These are phyloP conservation scores for Kryptolebias ocellatus DNA, from an alignment of 2,797 vertebrate genomes.

Conservation along the genomic window DNA sequence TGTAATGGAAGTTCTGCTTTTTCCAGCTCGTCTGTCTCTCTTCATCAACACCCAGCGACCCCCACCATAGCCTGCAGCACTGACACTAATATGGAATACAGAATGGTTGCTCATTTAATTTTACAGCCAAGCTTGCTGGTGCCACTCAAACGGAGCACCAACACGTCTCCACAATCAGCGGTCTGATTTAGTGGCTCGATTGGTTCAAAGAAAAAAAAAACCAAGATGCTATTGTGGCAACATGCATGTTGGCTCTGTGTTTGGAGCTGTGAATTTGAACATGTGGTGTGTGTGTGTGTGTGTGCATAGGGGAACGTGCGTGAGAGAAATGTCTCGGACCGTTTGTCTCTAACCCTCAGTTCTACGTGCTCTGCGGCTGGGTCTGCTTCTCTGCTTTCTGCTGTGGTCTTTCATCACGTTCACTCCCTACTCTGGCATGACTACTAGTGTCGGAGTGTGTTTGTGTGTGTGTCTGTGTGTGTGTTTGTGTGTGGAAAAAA, in stretches of 20 bases:
- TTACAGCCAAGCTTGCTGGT: constrained; percentile 41
- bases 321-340: constrained; percentile 53
- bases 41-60: constrained; percentile 61
- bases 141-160: constrained; percentile 43
- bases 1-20: constrained; percentile 62
- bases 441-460: constrained; percentile 21
- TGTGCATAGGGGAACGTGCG: constrained; percentile 45
- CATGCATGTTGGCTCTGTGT: constrained; percentile 27
- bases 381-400: constrained; percentile 74
- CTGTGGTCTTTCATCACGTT: constrained; percentile 80
- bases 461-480: constrained; percentile 20
- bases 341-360: constrained; percentile 58
- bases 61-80: constrained; percentile 48
- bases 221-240: constrained; percentile 28
- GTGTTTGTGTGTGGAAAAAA: constrained; percentile 34
- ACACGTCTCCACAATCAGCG: constrained; percentile 9
- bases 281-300: constrained; percentile 10
- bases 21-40: constrained; percentile 56
- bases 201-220: constrained; percentile 21
- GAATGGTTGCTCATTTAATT: constrained; percentile 58
- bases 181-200: constrained; percentile 26
- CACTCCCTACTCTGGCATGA: constrained; percentile 71
- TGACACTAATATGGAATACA: constrained; percentile 53
- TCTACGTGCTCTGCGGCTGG: constrained; percentile 70
- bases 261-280: constrained; percentile 52